Conservation (phyloP, 2,888 invertebrate species). For the Pachymerium ferrugineum region DNA sequence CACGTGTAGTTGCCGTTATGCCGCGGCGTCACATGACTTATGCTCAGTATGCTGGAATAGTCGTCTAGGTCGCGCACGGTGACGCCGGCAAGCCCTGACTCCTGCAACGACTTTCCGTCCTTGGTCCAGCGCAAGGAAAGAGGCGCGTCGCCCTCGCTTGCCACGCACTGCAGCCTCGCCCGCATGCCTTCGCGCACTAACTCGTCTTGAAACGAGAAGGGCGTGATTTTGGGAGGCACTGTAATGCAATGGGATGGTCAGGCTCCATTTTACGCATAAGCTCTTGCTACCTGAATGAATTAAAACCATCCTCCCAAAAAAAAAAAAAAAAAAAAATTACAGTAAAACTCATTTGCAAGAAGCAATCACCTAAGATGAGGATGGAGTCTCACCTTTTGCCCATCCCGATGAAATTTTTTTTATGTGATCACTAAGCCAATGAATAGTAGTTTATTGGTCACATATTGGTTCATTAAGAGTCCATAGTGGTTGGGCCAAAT, state of each 20-base stretch:
- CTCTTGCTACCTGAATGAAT: slow-evolving; percentile 5
- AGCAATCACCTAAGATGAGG: no score
- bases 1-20: slow-evolving; percentile 73
- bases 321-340: no score
- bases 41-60: slow-evolving; percentile 70
- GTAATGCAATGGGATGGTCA: slow-evolving; percentile 42
- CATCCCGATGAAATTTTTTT: no score
- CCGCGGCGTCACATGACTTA: slow-evolving; percentile 66
- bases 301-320: background rate
- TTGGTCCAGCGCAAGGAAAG: slow-evolving; percentile 74
- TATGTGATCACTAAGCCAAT: background rate
- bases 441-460: background rate
- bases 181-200: slow-evolving; percentile 73
- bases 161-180: slow-evolving; percentile 72
- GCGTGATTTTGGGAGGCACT: slow-evolving; percentile 80
- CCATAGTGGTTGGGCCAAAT: background rate
- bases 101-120: slow-evolving; percentile 63
- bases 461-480: background rate
- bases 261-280: background rate
- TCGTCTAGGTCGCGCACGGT: slow-evolving; percentile 52
- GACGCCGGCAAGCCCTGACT: slow-evolving; percentile 47
- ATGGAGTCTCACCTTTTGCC: background rate
- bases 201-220: slow-evolving; percentile 76
- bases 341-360: no score
- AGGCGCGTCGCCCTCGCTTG: slow-evolving; percentile 72